phyloP scores from a whole-genome alignment of 2,797 vertebrate genomes.

The Pelodytes ibericus region DNA sequence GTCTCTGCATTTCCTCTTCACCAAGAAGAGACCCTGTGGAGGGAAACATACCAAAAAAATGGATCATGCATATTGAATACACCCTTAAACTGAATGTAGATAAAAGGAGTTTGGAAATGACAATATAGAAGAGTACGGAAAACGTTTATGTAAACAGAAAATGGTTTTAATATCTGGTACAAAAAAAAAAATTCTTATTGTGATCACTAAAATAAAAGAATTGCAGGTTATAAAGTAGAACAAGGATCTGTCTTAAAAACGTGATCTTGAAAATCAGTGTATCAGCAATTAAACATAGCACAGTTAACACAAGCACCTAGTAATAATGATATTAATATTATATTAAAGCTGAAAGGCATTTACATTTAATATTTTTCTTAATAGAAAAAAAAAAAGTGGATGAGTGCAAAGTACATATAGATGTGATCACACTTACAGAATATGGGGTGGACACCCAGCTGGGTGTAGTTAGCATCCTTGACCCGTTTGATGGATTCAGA shows the following conservation, averaged over 20 bases:
- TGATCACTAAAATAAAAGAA: too few species aligned
- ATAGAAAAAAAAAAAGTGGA: background rate
- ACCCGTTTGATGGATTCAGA: slow-evolving; percentile 90
- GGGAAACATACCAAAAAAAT: background rate
- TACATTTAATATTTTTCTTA: too few species aligned
- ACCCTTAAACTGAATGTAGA: too few species aligned
- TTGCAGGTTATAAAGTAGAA: too few species aligned
- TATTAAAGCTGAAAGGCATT: too few species aligned
- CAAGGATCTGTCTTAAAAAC: too few species aligned
- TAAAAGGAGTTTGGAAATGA: background rate
- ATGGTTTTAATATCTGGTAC: too few species aligned
- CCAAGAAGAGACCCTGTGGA: slow-evolving; percentile 79
- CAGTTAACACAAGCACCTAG: too few species aligned
- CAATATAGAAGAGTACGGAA: background rate
- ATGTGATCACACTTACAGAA: slow-evolving; percentile 82
- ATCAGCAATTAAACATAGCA: too few species aligned
- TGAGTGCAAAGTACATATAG: background rate
- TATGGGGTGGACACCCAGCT: slow-evolving; percentile 87
- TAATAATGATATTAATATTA: too few species aligned
- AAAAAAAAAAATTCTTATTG: too few species aligned
- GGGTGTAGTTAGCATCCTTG: slow-evolving; percentile 79
- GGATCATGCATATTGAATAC: background rate
- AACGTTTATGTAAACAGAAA: background rate
- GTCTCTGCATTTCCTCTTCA: slow-evolving; percentile 82
- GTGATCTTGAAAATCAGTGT: too few species aligned